Base-by-base conservation (phyloP, 2,888 invertebrate species). In the Rhingia rostrata region DNA sequence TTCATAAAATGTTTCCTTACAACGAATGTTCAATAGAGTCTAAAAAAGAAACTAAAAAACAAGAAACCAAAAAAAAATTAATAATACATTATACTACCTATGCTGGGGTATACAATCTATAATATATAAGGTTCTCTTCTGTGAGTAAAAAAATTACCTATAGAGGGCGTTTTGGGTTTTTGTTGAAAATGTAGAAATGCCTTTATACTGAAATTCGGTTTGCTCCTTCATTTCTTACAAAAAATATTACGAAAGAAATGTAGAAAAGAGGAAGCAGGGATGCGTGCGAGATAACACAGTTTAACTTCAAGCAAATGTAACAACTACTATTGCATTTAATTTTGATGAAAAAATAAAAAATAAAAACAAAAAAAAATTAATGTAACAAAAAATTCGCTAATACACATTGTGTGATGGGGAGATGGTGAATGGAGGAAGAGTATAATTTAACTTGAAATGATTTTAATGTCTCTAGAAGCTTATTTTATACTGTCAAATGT, bases 1-100 rank as follows among this genome's bases (percentile, higher is more conserved):
- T 63, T 39, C 41, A 69, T 70, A 51, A 53, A 75, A 51, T 45
- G 12, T 14, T 61, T 33, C n/a, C 58, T 63, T 58, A 81, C 51
- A 64, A 73, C 66, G 53, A 32, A 78, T 78, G 61, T 61, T 82
- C 72, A 82, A 77, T 77, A 72, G 45, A 77, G 39, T 72, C 54
- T 73, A 83, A 78, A 83, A 58, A 54, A 53, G 56, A 63, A 61
- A 63, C 22, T 22, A 22, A 47, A 58, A 63, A 82, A 45, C 45
- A 79, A 83, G 49, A 60, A 83, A 83, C 56, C 66, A 72, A 83
- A 66, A 51, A 63, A 35, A 56, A 54, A 66, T 12, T 9, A 61
- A 41, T 54, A 74, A 49, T 73, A 79, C 56, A 83, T 78, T 73
- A 73, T 56, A 78, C 73, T 83, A 83, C 67, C 83, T 83, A 83